Conservation (phyloP, 2,888 invertebrate species). For the Yponomeuta sedellus region DNA sequence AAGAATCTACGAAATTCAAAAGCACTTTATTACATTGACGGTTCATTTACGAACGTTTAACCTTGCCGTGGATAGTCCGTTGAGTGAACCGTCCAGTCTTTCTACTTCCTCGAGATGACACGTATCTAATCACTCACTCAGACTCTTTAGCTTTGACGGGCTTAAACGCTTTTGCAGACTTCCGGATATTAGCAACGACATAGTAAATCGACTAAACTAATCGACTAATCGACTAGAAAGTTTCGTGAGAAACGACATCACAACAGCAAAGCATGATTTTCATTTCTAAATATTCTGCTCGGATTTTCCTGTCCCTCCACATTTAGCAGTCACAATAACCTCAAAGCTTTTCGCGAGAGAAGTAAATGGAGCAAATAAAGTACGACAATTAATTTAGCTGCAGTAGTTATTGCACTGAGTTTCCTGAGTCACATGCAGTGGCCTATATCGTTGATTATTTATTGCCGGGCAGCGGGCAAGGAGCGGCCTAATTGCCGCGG, state of each 20-base stretch:
- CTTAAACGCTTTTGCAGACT: constrained; percentile 45
- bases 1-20: constrained; percentile 30
- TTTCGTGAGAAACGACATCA: too few relatives aligned
- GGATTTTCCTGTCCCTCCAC: background rate
- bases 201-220: too few relatives aligned
- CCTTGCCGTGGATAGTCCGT: background rate
- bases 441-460: constrained; percentile 69
- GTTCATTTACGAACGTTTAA: constrained; percentile 14
- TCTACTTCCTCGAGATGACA: constrained; percentile 38
- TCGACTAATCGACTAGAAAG: too few relatives aligned
- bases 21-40: constrained; percentile 21
- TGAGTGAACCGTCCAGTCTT: background rate
- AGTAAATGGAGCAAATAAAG: background rate
- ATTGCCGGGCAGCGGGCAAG: constrained; percentile 23
- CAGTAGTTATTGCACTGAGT: constrained; percentile 28
- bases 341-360: background rate
- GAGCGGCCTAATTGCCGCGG: constrained; percentile 58
- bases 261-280: background rate
- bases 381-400: constrained; percentile 17
- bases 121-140: constrained; percentile 35
- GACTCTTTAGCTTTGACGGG: constrained; percentile 39
- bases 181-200: constrained; percentile 33
- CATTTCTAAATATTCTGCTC: background rate
- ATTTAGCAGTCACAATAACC: background rate
- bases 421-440: constrained; percentile 50